Percentiles rank a stretch among this genome's conserved stretches.
Evolutionary conservation across 1,140 invertebrate species (phyloP).

Genomic region (Micrasema longulum): DNA sequence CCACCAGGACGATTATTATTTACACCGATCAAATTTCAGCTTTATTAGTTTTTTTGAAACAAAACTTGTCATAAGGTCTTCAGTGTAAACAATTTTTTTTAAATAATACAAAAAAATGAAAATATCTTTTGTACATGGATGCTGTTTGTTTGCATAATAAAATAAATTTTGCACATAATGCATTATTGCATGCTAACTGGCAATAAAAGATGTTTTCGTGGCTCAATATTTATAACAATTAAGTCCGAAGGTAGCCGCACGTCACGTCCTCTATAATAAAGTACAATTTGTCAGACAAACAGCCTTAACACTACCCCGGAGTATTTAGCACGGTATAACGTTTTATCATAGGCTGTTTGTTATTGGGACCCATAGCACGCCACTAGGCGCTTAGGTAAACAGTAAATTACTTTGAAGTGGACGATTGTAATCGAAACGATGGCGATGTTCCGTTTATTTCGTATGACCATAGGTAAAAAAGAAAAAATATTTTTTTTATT

Average conservation of each 20-base stretch:
- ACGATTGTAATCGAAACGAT: conserved; percentile 29
- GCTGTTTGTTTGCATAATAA: no score
- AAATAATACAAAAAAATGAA: no score
- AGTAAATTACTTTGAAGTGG: conserved; percentile 28
- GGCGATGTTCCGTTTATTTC: conserved; percentile 8
- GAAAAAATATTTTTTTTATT: no score
- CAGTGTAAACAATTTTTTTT: no score
- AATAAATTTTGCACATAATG: no score
- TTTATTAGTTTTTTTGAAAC: no score
- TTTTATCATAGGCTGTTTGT: conserved; percentile 1
- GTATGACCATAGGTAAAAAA: background rate
- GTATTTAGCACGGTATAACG: background rate
- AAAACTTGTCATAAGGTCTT: no score
- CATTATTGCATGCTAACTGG: no score
- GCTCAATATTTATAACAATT: conserved; percentile 21
- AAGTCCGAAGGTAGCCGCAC: background rate
- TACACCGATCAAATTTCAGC: no score
- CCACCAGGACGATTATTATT: no score
- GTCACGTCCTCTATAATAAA: conserved; percentile 14
- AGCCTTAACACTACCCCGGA: background rate
- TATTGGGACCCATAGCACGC: conserved; percentile 9
- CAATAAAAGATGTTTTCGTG: background rate
- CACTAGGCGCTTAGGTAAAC: conserved; percentile 32
- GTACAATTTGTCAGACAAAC: conserved; percentile 31
- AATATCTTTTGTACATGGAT: no score